Percentiles rank a stretch among this genome's conserved stretches.
These are phyloP conservation scores for Pilophorus perplexus DNA, from an alignment of 2,888 invertebrate genomes.

Conservation along the genomic window DNA sequence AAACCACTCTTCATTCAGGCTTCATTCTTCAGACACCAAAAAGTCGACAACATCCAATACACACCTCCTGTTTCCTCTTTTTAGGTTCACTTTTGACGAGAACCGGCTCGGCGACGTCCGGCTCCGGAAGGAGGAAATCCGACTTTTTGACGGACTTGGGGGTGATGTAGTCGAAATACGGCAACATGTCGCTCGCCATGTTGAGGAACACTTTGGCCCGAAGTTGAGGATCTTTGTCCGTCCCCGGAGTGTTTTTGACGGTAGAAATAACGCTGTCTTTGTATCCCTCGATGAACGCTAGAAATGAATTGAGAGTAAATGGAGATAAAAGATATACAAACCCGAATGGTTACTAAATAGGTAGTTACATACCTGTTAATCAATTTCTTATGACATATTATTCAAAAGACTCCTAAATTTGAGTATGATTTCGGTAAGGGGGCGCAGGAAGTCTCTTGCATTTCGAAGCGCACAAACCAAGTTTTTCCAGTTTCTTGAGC, in stretches of 20 bases:
- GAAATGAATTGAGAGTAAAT: not conserved
- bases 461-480: too few relatives aligned
- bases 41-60: too few relatives aligned
- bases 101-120: not conserved
- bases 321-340: not conserved
- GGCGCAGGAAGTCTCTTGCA: too few relatives aligned
- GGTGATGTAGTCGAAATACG: conserved; percentile 29
- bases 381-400: too few relatives aligned
- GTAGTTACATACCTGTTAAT: too few relatives aligned
- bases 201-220: conserved; percentile 15
- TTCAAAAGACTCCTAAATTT: too few relatives aligned
- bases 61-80: not conserved
- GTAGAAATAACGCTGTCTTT: not conserved
- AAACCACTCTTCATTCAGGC: too few relatives aligned
- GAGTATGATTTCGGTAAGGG: too few relatives aligned
- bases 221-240: conserved; percentile 14
- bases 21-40: too few relatives aligned
- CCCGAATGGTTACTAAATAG: too few relatives aligned
- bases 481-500: too few relatives aligned
- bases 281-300: not conserved
- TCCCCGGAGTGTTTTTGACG: too few relatives aligned
- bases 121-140: conserved; percentile 7
- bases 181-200: not conserved
- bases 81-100: not conserved
- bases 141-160: conserved; percentile 25